A percentile compares a stretch with the other conserved stretches of the same genome.
Conservation (phyloP, 2,113 vertebrate species). For the Cettia cetti region DNA sequence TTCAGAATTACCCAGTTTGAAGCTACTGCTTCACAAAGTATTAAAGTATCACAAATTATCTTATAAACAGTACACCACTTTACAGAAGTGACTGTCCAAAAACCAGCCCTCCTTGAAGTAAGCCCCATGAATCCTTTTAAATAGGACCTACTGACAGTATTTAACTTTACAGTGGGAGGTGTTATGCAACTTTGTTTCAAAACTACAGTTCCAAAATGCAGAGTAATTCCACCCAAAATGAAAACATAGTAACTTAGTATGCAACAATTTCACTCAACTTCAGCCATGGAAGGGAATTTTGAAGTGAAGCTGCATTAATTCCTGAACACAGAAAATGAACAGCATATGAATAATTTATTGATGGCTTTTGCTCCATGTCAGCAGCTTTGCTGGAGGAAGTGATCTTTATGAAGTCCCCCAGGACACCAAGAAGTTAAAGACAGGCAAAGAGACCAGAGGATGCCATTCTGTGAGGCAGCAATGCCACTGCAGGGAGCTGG, state of each 20-base stretch:
- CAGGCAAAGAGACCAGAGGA: background rate
- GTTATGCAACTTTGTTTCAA: background rate
- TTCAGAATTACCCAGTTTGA: background rate
- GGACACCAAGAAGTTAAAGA: slow-evolving; percentile 41
- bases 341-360: slow-evolving; percentile 64
- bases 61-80: background rate
- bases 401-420: slow-evolving; percentile 64
- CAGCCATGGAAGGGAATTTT: background rate
- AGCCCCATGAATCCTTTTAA: background rate
- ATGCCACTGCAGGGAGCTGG: accelerated
- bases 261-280: background rate
- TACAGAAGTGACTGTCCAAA: background rate
- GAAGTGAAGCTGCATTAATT: slow-evolving; percentile 59
- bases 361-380: slow-evolving; percentile 57
- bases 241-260: background rate
- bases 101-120: background rate
- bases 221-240: background rate
- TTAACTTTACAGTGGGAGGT: background rate
- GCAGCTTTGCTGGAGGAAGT: slow-evolving; percentile 58
- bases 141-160: background rate
- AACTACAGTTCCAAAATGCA: background rate
- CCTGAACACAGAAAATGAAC: slow-evolving; percentile 54
- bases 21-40: background rate
- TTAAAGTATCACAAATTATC: background rate
- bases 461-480: background rate